Evolutionary conservation across 2,888 invertebrate species (phyloP).

Genomic region (Drosophila rellima): DNA sequence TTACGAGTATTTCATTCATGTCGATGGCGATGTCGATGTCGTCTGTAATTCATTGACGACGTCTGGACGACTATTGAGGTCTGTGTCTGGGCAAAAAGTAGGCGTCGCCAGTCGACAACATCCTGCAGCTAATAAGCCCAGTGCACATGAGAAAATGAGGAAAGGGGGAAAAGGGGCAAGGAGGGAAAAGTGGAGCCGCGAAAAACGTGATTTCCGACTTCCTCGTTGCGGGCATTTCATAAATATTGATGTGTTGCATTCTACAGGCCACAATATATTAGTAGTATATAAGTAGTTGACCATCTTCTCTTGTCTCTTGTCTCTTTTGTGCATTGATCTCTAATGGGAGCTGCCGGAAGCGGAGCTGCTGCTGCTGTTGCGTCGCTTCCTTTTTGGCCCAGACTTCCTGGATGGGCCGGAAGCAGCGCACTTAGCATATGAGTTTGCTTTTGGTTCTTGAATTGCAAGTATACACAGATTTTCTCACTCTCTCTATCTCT

Average conservation of each 20-base stretch:
- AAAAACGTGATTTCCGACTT: conserved; percentile 78
- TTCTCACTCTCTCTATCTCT: conserved; percentile 26
- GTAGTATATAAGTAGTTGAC: conserved; percentile 7
- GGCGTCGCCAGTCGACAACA: conserved; percentile 72
- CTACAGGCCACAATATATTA: conserved; percentile 26
- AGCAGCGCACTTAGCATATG: conserved; percentile 59
- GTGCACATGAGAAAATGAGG: conserved; percentile 39
- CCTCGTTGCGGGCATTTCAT: conserved; percentile 72
- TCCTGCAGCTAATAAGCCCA: conserved; percentile 73
- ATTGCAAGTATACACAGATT: conserved; percentile 57
- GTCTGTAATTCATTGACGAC: conserved; percentile 28
- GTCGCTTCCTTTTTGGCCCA: conserved; percentile 62
- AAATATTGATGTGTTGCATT: conserved; percentile 66
- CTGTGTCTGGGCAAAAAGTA: conserved; percentile 69
- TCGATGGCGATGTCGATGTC: conserved; percentile 22
- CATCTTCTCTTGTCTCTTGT: conserved; percentile 17
- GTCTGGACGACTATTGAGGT: conserved; percentile 46
- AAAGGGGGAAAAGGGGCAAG: conserved; percentile 1
- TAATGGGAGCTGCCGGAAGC: conserved; percentile 67
- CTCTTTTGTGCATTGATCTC: conserved; percentile 15
- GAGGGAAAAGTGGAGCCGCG: conserved; percentile 42
- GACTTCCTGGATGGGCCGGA: conserved; percentile 62
- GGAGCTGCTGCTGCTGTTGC: conserved; percentile 45
- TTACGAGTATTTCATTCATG: conserved; percentile 70
- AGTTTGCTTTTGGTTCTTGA: conserved; percentile 28